Base-by-base conservation (phyloP, 2,113 vertebrate species). In the Myrmecophaga tridactyla region DNA sequence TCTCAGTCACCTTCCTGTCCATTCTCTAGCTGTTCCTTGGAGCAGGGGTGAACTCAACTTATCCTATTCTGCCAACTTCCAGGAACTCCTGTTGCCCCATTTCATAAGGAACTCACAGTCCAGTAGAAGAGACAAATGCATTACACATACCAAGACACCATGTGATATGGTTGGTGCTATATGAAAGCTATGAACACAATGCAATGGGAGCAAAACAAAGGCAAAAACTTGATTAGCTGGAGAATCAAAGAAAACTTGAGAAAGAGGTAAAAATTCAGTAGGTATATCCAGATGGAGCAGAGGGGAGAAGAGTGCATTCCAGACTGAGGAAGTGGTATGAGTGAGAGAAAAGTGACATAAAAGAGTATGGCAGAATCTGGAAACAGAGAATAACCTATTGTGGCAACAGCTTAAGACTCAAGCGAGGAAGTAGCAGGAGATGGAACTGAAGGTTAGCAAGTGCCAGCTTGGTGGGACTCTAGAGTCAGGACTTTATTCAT, bases 71-170 rank as follows among this genome's bases (percentile, higher is more conserved):
- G n/a, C n/a, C n/a, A n/a, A n/a, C n/a, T n/a, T n/a, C n/a, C n/a
- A n/a, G n/a, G n/a, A n/a, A n/a, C n/a, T n/a, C n/a, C n/a, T n/a
- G n/a, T n/a, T n/a, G n/a, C n/a, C n/a, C n/a, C n/a, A n/a, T 95
- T 96, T 86, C 56, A 89, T 58, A 92, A 92, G 81, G 60, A 97
- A 72, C 25, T 89, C 69, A 83, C 29, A 70, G 58, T 97, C 86
- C 51, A 48, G 46, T 27, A 65, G 78, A 83, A 94, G 39, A 86
- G 41, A 67, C 18, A 46, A 63, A 60, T 90, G 67, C 56, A 51
- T 82, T 34, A 75, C 46, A 85, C 72, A 63, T 81, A 48, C 48
- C 39, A 58, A 70, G 36, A 53, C 2, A 88, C n/a, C 58, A 63
- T 1, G 0, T 48, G 48, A 82, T 89, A 41, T 48, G 31, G 72